These are phyloP conservation scores for Phenganax subtilis DNA, from an alignment of 92 coral and sea anemone species.

Conservation along the genomic window DNA sequence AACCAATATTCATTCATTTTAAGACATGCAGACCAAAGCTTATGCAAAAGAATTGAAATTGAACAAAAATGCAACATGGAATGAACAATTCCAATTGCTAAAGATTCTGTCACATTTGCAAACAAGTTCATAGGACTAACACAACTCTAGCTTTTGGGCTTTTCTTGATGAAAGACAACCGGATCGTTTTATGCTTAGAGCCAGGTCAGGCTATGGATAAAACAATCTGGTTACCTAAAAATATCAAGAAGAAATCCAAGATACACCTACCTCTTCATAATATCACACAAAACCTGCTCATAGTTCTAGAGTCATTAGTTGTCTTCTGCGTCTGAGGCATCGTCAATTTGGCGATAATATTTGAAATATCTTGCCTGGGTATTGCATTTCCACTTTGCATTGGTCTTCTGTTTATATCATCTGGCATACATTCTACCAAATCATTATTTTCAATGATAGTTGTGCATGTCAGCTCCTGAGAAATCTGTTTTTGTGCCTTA, in stretches of 20 bases:
- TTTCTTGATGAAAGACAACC: no score
- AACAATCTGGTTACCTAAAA: no score
- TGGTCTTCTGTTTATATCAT: constrained; percentile 52
- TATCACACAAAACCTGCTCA: constrained; percentile 85
- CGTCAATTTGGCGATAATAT: constrained; percentile 42
- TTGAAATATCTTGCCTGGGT: constrained; percentile 48
- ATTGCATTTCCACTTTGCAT: constrained; percentile 51
- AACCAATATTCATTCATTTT: not conserved
- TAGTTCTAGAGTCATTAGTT: constrained; percentile 59
- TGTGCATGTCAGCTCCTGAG: constrained; percentile 77
- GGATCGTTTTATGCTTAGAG: no score
- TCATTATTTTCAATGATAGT: constrained; percentile 65
- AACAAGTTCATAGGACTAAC: no score
- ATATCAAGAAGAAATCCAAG: not conserved
- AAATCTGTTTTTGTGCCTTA: constrained; percentile 42
- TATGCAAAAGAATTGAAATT: no score
- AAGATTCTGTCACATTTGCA: no score
- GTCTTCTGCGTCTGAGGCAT: constrained; percentile 47
- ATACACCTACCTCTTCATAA: constrained; percentile 34
- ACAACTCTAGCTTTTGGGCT: no score
- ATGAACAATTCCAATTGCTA: no score
- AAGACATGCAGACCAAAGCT: no score
- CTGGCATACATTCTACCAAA: constrained; percentile 48
- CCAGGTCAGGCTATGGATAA: no score
- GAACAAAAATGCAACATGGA: no score